Percentiles rank a stretch among this genome's conserved stretches.
Evolutionary conservation across 2,113 vertebrate genomes (phyloP).

Genomic region (Chrysochloris asiatica): DNA sequence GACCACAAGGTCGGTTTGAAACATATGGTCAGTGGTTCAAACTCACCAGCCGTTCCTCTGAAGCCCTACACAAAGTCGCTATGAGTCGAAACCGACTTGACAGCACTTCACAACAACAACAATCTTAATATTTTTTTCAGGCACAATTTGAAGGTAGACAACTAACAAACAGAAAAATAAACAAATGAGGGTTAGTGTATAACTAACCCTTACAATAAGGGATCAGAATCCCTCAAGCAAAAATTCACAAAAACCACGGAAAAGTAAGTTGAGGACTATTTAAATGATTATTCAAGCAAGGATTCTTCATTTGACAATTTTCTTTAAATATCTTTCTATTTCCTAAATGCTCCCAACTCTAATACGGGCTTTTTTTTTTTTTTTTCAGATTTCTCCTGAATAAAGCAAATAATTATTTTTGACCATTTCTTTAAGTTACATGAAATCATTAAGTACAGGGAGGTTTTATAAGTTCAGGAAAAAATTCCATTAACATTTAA

Average conservation of each 20-base stretch:
- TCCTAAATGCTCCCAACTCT: not conserved
- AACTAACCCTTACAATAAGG: not conserved
- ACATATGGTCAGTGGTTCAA: too few relatives aligned
- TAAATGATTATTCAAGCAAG: not conserved
- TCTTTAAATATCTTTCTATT: not conserved
- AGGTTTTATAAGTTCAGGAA: too few relatives aligned
- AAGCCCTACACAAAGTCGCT: too few relatives aligned
- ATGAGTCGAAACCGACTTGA: too few relatives aligned
- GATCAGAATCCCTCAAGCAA: not conserved
- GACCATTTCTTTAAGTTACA: not conserved
- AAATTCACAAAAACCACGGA: not conserved
- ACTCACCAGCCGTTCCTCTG: too few relatives aligned
- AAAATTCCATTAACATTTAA: too few relatives aligned
- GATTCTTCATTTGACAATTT: not conserved
- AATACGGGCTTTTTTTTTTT: too few relatives aligned
- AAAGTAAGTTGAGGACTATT: not conserved
- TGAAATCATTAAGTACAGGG: not conserved
- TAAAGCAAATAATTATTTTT: slow-evolving; percentile 34
- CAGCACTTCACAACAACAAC: too few relatives aligned
- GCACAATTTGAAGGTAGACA: not conserved
- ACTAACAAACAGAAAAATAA: not conserved
- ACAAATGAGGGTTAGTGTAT: not conserved
- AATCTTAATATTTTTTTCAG: not conserved
- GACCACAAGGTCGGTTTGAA: too few relatives aligned
- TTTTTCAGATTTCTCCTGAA: not conserved